Conservation (phyloP, 1,140 invertebrate species). For the Scaptomyza pallida region DNA sequence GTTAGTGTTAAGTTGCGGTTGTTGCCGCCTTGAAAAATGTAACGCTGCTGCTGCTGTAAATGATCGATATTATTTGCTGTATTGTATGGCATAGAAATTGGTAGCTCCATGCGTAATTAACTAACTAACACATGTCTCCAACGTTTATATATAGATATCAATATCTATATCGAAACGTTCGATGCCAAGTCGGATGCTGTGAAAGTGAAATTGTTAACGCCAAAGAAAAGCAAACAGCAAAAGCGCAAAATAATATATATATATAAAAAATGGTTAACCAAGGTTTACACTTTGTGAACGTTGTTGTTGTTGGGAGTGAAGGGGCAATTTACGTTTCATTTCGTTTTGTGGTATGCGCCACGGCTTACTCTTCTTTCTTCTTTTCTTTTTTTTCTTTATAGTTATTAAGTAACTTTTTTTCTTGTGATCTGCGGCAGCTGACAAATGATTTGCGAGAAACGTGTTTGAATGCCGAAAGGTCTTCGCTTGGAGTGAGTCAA, state of each 20-base stretch:
- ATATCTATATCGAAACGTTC: constrained; percentile 18
- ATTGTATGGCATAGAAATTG: constrained; percentile 78
- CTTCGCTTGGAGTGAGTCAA: constrained; percentile 23
- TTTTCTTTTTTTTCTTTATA: constrained; percentile 48
- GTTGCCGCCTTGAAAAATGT: constrained; percentile 59
- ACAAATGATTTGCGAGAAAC: constrained; percentile 37
- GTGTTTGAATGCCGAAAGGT: constrained; percentile 50
- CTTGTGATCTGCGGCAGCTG: constrained; percentile 40
- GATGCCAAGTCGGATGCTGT: constrained; percentile 56
- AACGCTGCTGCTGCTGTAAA: constrained; percentile 63
- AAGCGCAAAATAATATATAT: constrained; percentile 25
- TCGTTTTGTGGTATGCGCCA: constrained; percentile 57
- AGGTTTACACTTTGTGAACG: constrained; percentile 50
- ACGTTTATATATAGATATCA: constrained; percentile 13
- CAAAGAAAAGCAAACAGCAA: constrained; percentile 57
- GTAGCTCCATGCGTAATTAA: constrained; percentile 70
- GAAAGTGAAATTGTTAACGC: constrained; percentile 77
- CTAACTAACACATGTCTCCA: constrained; percentile 65
- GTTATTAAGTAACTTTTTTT: constrained; percentile 70
- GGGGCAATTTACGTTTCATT: constrained; percentile 75
- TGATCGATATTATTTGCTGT: constrained; percentile 79
- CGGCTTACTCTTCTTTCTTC: constrained; percentile 44
- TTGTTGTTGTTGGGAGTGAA: constrained; percentile 49
- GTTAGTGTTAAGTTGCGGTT: constrained; percentile 28
- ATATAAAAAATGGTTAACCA: constrained; percentile 63